Base-by-base conservation (phyloP, 2,888 invertebrate genomes). In the Diaphora mendica region DNA sequence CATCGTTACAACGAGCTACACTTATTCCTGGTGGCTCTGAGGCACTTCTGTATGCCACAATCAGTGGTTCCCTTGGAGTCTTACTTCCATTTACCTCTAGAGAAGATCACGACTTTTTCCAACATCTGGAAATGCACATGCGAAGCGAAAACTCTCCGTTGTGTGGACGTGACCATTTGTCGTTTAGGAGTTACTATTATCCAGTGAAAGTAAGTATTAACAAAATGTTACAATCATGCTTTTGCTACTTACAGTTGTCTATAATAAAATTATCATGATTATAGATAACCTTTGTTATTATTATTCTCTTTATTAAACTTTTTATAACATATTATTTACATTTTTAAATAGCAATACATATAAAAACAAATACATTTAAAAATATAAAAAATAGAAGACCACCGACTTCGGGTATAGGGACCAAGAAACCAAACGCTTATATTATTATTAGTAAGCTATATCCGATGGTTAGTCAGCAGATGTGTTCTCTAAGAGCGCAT, bases 41-140 rank as follows among this genome's bases (percentile, higher is more conserved):
- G 92, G 99, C 99, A 0, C 96, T 99, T 8, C 97, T 99, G 3
- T 99, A 99, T 91, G 98, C 99, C 0, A 99, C 99, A 0, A 91
- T 99, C 23, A 98, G 99, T 77, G 99, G 99, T 5, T 97, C 98
- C 0, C 98, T 99, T 0, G 99, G 99, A 1, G 99, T 99, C 13
- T 96, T 99, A 62, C 98, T 99, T 33, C 99, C 99, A 0, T 99
- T 99, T 89, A 99, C 99, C 0, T 98, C 99, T 30, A 97, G 99
- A 85, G 99, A 99, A 96, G 99, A 99, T 92, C 99, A 99, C 86
- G 99, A 99, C 91, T 99, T 99, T 92, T 99, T 99, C 96, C 99
- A 99, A 90, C 99, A 99, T 94, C 96, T 99, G 79, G 99, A 99
- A 93, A 99, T 99, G 99, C 99, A 99, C 92, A 99, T 99, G 99